These are phyloP conservation scores for Gastrophysa polygoni DNA, from an alignment of 2,888 invertebrate genomes.

Conservation along the genomic window DNA sequence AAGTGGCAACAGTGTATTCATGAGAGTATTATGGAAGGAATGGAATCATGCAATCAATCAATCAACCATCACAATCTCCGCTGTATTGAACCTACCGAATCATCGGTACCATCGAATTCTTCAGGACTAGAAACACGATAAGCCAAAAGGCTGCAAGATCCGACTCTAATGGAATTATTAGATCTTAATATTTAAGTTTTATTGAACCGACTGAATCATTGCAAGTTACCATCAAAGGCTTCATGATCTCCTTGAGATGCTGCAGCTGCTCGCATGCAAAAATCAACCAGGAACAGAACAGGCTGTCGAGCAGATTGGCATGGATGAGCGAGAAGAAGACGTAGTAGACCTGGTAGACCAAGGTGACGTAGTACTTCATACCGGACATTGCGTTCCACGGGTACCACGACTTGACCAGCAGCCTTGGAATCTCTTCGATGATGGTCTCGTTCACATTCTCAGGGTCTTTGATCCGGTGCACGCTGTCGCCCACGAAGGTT, in stretches of 20 bases:
- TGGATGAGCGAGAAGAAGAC: slow-evolving; percentile 56
- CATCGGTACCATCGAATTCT: too few species aligned
- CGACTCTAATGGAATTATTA: too few species aligned
- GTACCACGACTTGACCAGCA: slow-evolving; percentile 79
- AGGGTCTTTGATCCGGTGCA: slow-evolving; percentile 69
- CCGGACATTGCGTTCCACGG: slow-evolving; percentile 78
- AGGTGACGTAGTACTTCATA: slow-evolving; percentile 68
- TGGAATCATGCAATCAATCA: too few species aligned
- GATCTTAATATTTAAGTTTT: too few species aligned
- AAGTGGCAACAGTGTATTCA: too few species aligned
- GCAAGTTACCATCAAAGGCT: slow-evolving; percentile 78
- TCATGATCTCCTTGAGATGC: slow-evolving; percentile 85
- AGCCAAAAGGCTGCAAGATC: too few species aligned
- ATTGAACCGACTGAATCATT: too few species aligned
- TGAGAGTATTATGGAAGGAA: too few species aligned
- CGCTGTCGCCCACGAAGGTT: slow-evolving; percentile 81
- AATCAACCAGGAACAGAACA: slow-evolving; percentile 85
- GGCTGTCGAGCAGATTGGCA: slow-evolving; percentile 69
- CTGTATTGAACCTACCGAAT: too few species aligned
- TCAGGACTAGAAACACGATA: too few species aligned
- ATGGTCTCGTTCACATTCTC: slow-evolving; percentile 74
- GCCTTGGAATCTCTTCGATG: slow-evolving; percentile 71
- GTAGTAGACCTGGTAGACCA: slow-evolving; percentile 59
- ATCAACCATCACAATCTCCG: too few species aligned
- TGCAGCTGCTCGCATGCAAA: slow-evolving; percentile 87